Conservation (phyloP, 1,140 invertebrate species). For the Cylas formicarius region DNA sequence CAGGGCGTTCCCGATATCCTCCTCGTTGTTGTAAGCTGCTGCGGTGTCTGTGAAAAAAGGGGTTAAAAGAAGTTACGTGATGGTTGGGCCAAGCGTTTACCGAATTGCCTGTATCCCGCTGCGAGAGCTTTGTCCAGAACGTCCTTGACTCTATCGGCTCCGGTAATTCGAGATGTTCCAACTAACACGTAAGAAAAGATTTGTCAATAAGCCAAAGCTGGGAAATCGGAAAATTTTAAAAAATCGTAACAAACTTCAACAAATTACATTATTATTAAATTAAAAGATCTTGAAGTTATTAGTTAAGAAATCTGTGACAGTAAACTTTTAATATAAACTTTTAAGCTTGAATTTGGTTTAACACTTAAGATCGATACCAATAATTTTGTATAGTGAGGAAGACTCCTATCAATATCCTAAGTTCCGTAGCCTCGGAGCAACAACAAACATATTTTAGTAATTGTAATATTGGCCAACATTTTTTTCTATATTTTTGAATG, state of each 20-base stretch:
- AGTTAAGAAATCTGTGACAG: not conserved
- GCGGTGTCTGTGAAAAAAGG: constrained; percentile 58
- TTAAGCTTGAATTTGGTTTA: too few relatives aligned
- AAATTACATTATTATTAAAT: not conserved
- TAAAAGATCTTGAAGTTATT: not conserved
- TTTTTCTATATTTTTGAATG: too few relatives aligned
- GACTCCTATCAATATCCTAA: too few relatives aligned
- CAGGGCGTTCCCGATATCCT: constrained; percentile 56
- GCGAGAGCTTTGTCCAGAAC: constrained; percentile 48
- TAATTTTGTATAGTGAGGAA: too few relatives aligned
- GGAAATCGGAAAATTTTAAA: too few relatives aligned
- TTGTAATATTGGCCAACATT: too few relatives aligned
- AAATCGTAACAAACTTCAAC: too few relatives aligned
- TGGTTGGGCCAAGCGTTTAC: constrained; percentile 37
- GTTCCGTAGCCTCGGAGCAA: too few relatives aligned
- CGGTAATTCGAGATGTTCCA: constrained; percentile 48
- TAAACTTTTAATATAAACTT: constrained; percentile 1
- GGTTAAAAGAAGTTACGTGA: constrained; percentile 3
- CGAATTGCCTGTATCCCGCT: constrained; percentile 52
- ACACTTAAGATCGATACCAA: too few relatives aligned
- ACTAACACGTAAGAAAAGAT: constrained; percentile 38
- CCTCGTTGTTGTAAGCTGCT: constrained; percentile 65
- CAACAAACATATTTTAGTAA: too few relatives aligned
- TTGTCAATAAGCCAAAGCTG: too few relatives aligned
- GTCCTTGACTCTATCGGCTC: constrained; percentile 40